phyloP scores from a whole-genome alignment of 2,888 invertebrate genomes.

The Crossocerus cetratus region DNA sequence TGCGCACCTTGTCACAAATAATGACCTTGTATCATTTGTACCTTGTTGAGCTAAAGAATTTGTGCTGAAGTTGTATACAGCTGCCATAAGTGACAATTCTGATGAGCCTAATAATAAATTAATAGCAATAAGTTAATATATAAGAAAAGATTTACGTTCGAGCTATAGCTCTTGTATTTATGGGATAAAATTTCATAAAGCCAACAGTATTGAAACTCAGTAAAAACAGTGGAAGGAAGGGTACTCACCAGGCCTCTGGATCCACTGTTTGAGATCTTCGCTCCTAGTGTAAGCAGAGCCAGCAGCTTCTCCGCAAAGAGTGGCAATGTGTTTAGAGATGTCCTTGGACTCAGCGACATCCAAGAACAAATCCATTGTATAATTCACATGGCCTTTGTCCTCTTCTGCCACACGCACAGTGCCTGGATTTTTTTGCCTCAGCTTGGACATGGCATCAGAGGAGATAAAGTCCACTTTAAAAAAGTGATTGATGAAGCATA shows the following conservation, averaged over 20 bases:
- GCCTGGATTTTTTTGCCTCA: constrained; percentile 92
- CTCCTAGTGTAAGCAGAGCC: constrained; percentile 88
- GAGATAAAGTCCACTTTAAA: constrained; percentile 96
- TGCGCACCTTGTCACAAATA: constrained; percentile 79
- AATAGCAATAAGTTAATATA: not conserved
- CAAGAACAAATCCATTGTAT: constrained; percentile 90
- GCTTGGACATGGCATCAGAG: constrained; percentile 96
- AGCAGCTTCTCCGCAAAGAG: constrained; percentile 87
- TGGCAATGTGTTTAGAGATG: constrained; percentile 86
- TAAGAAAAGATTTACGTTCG: constrained; percentile 5
- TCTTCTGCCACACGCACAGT: constrained; percentile 94
- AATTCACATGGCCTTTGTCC: constrained; percentile 90
- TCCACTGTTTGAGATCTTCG: constrained; percentile 88
- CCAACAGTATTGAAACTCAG: not conserved
- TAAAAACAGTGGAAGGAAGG: not conserved
- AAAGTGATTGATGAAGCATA: constrained; percentile 94
- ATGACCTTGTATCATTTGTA: constrained; percentile 66
- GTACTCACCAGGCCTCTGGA: constrained; percentile 85
- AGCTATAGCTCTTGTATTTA: not conserved
- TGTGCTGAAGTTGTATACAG: constrained; percentile 85
- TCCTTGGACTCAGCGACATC: constrained; percentile 83
- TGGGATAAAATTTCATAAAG: not conserved
- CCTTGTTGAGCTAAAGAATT: constrained; percentile 75
- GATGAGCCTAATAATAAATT: constrained; percentile 72
- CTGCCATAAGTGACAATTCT: constrained; percentile 84